Conservation (phyloP, 2,113 vertebrate species). For the Gracilinanus agilis region DNA sequence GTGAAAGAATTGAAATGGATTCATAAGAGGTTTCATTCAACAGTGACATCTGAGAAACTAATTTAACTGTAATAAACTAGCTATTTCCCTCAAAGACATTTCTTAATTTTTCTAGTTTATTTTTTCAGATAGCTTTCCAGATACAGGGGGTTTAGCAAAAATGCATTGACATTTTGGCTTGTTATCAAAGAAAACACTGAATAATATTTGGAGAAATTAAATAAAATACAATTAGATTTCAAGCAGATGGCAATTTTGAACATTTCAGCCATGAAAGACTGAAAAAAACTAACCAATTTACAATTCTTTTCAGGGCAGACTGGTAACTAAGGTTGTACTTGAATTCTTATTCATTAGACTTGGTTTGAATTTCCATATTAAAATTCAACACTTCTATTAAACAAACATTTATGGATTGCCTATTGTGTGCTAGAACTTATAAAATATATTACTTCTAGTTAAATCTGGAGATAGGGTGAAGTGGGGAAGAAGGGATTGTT, state of each 20-base stretch:
- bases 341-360: neutral
- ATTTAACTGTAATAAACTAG: neutral
- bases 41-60: neutral
- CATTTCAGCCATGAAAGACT: neutral
- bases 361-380: slow-evolving; percentile 14
- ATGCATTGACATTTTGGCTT: neutral
- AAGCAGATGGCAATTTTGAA: neutral
- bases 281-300: neutral
- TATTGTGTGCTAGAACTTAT: neutral
- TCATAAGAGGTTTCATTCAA: slow-evolving; percentile 20
- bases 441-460: neutral
- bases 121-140: neutral
- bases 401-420: slow-evolving; percentile 27
- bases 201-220: slow-evolving; percentile 18
- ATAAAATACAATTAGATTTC: neutral
- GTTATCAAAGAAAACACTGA: neutral
- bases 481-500: neutral
- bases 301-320: neutral
- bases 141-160: neutral
- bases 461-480: neutral
- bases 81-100: neutral
- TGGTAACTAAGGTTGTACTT: neutral
- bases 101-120: neutral
- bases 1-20: slow-evolving; percentile 12
- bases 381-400: slow-evolving; percentile 11